A percentile compares a stretch with the other conserved stretches of the same genome.
Conservation (phyloP, 2,113 vertebrate genomes). For the Saguinus midas region DNA sequence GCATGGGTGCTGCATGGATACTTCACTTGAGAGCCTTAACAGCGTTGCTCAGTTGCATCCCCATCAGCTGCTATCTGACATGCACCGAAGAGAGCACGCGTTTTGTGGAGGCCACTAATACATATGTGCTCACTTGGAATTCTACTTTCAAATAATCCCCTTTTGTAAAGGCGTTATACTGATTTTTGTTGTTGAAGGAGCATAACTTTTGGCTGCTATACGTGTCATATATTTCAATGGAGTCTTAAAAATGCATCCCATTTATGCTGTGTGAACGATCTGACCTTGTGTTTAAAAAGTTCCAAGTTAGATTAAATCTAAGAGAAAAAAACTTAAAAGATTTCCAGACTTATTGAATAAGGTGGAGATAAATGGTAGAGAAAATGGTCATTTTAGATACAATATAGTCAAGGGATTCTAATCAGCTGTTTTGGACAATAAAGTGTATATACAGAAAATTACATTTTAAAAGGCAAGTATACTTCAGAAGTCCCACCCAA, state of each 20-base stretch:
- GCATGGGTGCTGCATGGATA: not conserved
- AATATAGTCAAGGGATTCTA: not conserved
- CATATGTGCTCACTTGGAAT: not conserved
- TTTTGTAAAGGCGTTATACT: conserved; percentile 3
- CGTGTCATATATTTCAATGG: conserved; percentile 24
- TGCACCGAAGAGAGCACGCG: not conserved
- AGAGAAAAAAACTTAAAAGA: not conserved
- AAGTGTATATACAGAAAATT: not conserved
- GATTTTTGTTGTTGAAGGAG: conserved; percentile 19
- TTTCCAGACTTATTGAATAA: not conserved
- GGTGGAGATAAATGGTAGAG: not conserved
- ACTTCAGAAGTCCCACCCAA: not conserved
- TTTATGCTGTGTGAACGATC: not conserved
- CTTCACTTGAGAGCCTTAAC: not conserved
- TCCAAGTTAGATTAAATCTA: conserved; percentile 7
- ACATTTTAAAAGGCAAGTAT: conserved; percentile 13
- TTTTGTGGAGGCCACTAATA: not conserved
- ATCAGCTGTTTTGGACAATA: not conserved
- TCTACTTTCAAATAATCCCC: conserved; percentile 15
- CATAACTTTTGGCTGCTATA: conserved; percentile 27
- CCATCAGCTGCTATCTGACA: not conserved
- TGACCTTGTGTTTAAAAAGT: conserved; percentile 1
- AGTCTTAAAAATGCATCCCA: not conserved
- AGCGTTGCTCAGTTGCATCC: not conserved
- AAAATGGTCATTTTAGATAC: conserved; percentile 3